These are phyloP conservation scores for Silurus glanis DNA, from an alignment of 2,113 vertebrate species.

Conservation along the genomic window DNA sequence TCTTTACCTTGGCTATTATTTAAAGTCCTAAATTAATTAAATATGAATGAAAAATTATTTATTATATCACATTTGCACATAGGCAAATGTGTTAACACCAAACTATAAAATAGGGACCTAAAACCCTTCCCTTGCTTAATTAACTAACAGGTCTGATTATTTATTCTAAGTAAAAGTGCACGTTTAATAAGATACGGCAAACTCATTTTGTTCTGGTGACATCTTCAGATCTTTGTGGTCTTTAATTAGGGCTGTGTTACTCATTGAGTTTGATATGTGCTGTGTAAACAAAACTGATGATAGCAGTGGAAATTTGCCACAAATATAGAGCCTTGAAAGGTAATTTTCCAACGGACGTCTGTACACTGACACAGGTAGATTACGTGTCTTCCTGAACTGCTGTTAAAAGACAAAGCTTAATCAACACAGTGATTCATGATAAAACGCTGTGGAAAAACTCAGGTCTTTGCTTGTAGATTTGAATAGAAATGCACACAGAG, in stretches of 20 bases:
- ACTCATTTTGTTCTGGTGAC: not conserved
- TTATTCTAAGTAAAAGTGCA: not conserved
- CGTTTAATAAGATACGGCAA: not conserved
- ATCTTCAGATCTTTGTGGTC: not conserved
- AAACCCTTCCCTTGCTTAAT: not conserved
- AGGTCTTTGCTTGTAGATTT: not conserved
- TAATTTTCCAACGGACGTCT: not conserved
- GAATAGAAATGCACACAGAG: not conserved
- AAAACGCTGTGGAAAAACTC: not conserved
- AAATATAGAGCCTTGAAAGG: conserved; percentile 6
- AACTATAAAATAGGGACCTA: not conserved
- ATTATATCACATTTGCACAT: not conserved
- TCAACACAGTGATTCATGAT: not conserved
- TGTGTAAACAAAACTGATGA: not conserved
- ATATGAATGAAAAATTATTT: not conserved
- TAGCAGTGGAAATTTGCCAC: not conserved
- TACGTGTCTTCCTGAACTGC: not conserved
- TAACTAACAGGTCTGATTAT: not conserved
- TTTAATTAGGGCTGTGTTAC: not conserved
- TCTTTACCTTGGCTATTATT: not conserved
- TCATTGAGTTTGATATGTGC: not conserved
- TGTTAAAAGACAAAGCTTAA: not conserved
- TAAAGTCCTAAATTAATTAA: not conserved
- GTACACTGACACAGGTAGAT: not conserved
- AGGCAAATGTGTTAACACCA: not conserved